Evolutionary conservation across 2,888 invertebrate genomes (phyloP).

Genomic region (Halictus quadricinctus): DNA sequence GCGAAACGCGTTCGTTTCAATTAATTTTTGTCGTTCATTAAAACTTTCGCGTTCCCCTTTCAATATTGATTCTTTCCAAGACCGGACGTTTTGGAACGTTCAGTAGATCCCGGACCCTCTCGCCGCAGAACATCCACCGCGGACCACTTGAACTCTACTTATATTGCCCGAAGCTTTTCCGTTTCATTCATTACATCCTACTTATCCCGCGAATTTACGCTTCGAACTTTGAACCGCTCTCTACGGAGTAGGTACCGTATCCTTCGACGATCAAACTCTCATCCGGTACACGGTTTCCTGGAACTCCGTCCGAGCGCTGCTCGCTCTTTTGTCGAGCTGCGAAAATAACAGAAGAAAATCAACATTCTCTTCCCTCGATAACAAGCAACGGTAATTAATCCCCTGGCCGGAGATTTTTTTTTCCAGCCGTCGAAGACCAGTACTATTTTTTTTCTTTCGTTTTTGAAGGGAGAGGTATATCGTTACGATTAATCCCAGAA

Average conservation of each 20-base stretch:
- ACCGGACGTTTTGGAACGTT: background rate
- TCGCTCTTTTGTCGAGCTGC: background rate
- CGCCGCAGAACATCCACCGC: background rate
- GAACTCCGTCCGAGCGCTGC: background rate
- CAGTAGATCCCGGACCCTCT: background rate
- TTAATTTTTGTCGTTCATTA: background rate
- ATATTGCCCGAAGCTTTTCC: conserved; percentile 4
- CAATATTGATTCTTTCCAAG: background rate
- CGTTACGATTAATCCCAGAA: conserved; percentile 27
- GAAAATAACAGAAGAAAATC: conserved; percentile 3
- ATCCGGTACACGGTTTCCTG: background rate
- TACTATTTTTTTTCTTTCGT: background rate
- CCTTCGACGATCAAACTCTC: background rate
- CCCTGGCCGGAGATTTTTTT: background rate
- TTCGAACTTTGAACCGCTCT: background rate
- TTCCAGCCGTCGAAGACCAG: background rate
- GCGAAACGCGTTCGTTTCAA: background rate
- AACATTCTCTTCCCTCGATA: background rate
- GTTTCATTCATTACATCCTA: conserved; percentile 5
- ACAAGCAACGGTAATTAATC: conserved; percentile 7
- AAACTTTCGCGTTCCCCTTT: background rate
- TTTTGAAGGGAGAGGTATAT: background rate
- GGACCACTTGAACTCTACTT: background rate
- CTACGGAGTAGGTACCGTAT: background rate
- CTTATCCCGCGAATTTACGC: background rate